A percentile compares a stretch with the other conserved stretches of the same genome.
These are phyloP conservation scores for Catharus bicknelli DNA, from an alignment of 2,113 vertebrate species.

Conservation along the genomic window DNA sequence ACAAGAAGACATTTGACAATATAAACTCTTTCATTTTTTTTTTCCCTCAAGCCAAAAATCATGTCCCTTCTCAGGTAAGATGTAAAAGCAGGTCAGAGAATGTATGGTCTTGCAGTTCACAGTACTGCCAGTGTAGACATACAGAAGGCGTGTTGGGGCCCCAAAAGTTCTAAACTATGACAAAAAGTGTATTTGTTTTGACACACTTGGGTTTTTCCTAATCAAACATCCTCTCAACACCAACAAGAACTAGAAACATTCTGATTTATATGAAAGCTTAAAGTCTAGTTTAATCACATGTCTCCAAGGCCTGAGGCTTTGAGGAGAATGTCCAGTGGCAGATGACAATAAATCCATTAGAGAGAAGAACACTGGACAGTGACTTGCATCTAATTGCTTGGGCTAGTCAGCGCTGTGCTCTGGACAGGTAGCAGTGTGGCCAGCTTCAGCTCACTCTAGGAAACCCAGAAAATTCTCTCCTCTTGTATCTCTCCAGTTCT, in stretches of 20 bases:
- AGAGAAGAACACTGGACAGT: not conserved
- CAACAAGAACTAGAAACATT: not conserved
- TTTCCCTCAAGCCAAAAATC: not conserved
- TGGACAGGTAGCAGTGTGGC: accelerated
- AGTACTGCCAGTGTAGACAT: not conserved
- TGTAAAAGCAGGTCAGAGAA: not conserved
- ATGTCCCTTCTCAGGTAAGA: not conserved
- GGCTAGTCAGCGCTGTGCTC: accelerated
- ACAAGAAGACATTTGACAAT: not conserved
- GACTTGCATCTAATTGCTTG: accelerated
- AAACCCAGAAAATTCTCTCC: not conserved
- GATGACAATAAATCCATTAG: not conserved
- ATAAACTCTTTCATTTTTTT: not conserved
- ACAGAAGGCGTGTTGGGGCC: accelerated
- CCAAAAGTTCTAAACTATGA: not conserved
- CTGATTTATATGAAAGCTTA: not conserved
- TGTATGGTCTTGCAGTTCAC: not conserved
- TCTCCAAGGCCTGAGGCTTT: not conserved
- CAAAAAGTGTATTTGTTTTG: not conserved
- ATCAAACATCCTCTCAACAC: not conserved
- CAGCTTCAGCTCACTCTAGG: not conserved
- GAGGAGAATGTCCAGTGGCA: not conserved
- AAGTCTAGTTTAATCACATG: not conserved
- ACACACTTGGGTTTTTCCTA: not conserved
- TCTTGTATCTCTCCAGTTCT: not conserved